Evolutionary conservation across 1,140 invertebrate genomes (phyloP).

Genomic region (Planococcus citri): DNA sequence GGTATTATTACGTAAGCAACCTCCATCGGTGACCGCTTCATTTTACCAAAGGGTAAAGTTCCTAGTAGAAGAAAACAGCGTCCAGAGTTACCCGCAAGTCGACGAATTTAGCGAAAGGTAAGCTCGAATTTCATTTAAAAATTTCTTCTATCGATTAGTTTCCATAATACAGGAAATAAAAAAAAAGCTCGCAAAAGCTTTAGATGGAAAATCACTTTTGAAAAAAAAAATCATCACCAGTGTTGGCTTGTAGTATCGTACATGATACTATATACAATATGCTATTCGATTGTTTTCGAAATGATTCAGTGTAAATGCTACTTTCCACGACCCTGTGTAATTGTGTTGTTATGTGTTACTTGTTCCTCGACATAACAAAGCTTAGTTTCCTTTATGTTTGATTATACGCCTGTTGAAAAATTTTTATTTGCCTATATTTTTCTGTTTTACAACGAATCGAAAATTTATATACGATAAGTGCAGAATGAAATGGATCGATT

Average conservation of each 20-base stretch:
- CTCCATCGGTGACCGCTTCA: slow-evolving; percentile 86
- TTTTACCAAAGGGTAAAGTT: slow-evolving; percentile 98
- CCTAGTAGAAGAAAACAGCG: slow-evolving; percentile 94
- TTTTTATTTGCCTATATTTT: slow-evolving; percentile 1
- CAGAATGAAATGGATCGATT: too few species aligned
- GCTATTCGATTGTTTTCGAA: background rate
- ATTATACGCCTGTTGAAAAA: background rate
- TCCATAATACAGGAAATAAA: background rate
- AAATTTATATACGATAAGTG: too few species aligned
- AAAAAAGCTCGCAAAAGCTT: background rate
- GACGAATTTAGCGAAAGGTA: slow-evolving; percentile 98
- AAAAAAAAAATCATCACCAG: background rate
- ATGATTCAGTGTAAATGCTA: background rate
- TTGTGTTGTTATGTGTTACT: slow-evolving; percentile 1
- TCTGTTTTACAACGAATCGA: too few species aligned
- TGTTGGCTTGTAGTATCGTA: background rate
- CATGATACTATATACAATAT: background rate
- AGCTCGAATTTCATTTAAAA: slow-evolving; percentile 32
- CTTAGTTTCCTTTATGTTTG: background rate
- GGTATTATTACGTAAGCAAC: slow-evolving; percentile 86
- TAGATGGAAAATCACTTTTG: background rate
- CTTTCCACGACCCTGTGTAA: slow-evolving; percentile 5
- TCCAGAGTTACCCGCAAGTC: slow-evolving; percentile 93
- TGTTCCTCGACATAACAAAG: background rate
- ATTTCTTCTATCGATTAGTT: background rate